phyloP scores from a whole-genome alignment of 2,797 vertebrate species.

The Xenopus petersii region DNA sequence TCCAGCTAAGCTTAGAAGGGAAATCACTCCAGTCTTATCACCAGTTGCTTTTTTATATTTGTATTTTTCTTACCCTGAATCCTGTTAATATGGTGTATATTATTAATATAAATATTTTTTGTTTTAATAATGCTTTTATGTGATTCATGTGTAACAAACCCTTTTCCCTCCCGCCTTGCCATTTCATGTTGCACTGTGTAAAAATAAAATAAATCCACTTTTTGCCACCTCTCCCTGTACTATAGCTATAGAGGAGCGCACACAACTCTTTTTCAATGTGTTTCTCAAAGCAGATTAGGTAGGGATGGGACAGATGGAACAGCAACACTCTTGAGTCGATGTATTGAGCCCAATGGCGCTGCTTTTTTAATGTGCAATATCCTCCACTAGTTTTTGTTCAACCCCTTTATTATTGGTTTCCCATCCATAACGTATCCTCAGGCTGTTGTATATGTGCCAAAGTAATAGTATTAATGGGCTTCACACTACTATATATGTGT shows the following conservation, averaged over 20 bases:
- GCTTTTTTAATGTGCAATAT: background rate
- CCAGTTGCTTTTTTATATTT: background rate
- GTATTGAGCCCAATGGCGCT: no score
- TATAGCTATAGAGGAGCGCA: background rate
- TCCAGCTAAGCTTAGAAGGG: conserved; percentile 1
- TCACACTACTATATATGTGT: background rate
- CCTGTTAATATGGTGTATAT: conserved; percentile 41
- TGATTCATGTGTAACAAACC: conserved; percentile 18
- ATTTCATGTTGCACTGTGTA: conserved; percentile 44
- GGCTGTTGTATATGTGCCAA: conserved; percentile 27
- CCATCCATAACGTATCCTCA: background rate
- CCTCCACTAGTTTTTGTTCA: background rate
- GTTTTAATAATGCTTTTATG: conserved; percentile 34
- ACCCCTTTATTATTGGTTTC: background rate
- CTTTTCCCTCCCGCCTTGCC: conserved; percentile 14
- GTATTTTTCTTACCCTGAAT: background rate
- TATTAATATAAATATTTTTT: conserved; percentile 25
- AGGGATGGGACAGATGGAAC: background rate
- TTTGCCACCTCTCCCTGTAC: background rate
- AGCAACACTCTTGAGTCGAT: no score
- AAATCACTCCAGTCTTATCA: conserved; percentile 30
- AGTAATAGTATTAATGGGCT: conserved; percentile 2
- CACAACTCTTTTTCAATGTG: background rate
- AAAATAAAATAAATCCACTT: conserved; percentile 11
- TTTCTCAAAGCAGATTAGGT: background rate